phyloP scores from a whole-genome alignment of 2,888 invertebrate species.

The Subacronicta megacephala region DNA sequence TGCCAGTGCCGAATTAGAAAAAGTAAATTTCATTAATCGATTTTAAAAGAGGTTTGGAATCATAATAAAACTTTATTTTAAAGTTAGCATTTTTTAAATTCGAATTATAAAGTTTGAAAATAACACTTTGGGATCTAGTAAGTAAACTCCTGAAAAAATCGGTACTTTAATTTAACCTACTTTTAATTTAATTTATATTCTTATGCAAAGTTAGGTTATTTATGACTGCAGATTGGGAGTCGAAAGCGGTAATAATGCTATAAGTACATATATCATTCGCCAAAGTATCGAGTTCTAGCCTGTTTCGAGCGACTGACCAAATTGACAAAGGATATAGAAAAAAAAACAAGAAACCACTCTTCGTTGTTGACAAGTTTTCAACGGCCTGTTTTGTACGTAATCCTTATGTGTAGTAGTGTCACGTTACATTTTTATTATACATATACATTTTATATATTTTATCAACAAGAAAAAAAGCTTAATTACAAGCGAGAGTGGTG shows the following conservation, averaged over 20 bases:
- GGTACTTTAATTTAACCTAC: too few relatives aligned
- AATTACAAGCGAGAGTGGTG: conserved; percentile 30
- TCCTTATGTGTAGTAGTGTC: neutral
- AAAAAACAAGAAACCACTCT: conserved; percentile 17
- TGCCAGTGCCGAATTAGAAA: conserved; percentile 12
- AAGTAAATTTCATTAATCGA: neutral
- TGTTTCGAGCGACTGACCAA: conserved; percentile 15
- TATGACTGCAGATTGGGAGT: too few relatives aligned
- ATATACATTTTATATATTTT: too few relatives aligned
- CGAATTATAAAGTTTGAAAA: conserved; percentile 1
- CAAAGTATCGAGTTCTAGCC: conserved; percentile 5
- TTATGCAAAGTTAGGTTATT: neutral
- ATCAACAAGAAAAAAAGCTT: conserved; percentile 13
- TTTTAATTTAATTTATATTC: neutral
- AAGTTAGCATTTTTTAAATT: neutral
- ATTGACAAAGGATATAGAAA: conserved; percentile 26
- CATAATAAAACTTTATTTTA: too few relatives aligned
- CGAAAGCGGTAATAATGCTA: neutral
- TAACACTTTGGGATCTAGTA: conserved; percentile 16
- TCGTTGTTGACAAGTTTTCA: neutral
- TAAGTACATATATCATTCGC: too few relatives aligned
- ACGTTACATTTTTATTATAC: neutral
- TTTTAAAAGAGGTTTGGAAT: too few relatives aligned
- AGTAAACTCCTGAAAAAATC: neutral
- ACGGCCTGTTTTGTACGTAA: neutral